Percentiles rank a stretch among this genome's conserved stretches.
These are phyloP conservation scores for Gymnothorax javanicus DNA, from an alignment of 2,797 vertebrate genomes.

Conservation along the genomic window DNA sequence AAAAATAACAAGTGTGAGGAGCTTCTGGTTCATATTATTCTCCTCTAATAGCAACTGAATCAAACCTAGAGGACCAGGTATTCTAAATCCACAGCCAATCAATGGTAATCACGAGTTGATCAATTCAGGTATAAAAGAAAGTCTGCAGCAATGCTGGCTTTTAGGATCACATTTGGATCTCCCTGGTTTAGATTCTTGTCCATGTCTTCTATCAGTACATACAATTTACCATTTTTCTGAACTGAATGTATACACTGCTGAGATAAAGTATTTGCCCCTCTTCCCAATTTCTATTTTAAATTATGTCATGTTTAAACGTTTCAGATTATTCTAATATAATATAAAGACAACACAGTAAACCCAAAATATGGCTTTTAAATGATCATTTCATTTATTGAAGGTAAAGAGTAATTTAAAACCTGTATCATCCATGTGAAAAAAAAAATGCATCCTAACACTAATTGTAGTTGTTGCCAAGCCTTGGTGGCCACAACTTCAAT, in stretches of 20 bases:
- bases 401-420: no score
- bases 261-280: conserved; percentile 26
- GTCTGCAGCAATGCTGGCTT: not conserved
- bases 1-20: no score
- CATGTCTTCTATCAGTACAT: conserved; percentile 17
- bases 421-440: no score
- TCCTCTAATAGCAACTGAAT: not conserved
- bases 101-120: not conserved
- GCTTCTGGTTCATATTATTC: not conserved
- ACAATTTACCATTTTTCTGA: not conserved
- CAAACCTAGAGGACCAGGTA: not conserved
- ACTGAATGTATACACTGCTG: conserved; percentile 58
- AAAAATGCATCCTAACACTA: no score
- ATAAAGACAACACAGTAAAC: no score
- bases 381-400: no score
- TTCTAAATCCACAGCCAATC: not conserved
- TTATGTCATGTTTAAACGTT: no score
- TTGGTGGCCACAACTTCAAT: no score
- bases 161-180: not conserved
- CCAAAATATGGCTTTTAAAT: no score
- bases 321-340: no score
- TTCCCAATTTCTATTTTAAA: no score
- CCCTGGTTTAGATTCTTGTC: conserved; percentile 9
- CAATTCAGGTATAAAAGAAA: not conserved
- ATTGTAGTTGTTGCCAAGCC: no score